These are phyloP conservation scores for Scaptodrosophila latifasciaeformis DNA, from an alignment of 2,888 invertebrate genomes.

Conservation along the genomic window DNA sequence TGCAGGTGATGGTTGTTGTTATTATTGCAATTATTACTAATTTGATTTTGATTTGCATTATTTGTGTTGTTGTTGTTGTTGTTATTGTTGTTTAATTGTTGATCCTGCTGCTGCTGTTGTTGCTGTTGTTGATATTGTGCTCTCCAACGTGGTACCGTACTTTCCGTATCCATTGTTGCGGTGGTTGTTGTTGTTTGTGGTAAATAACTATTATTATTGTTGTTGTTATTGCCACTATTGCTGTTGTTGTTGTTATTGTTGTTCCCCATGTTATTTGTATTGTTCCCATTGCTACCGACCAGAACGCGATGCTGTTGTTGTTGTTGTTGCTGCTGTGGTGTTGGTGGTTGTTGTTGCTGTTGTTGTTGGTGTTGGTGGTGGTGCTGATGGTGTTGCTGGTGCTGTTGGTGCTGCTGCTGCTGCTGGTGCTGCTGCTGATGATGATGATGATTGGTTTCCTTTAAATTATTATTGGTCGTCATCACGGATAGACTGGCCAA, in stretches of 20 bases:
- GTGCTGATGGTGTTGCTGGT: too few relatives aligned
- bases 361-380: too few relatives aligned
- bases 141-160: conserved; percentile 41
- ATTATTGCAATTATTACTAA: conserved; percentile 39
- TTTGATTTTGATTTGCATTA: conserved; percentile 44
- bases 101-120: conserved; percentile 30
- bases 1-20: too few relatives aligned
- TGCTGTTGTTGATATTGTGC: conserved; percentile 47
- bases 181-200: conserved; percentile 17
- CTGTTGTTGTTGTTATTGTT: conserved; percentile 29
- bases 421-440: too few relatives aligned
- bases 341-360: too few relatives aligned
- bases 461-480: conserved; percentile 42
- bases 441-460: conserved; percentile 50
- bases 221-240: conserved; percentile 38
- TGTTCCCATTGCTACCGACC: conserved; percentile 21
- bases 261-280: conserved; percentile 26
- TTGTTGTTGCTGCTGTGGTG: too few relatives aligned
- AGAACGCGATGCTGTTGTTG: conserved; percentile 21
- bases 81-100: conserved; percentile 28
- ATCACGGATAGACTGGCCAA: conserved; percentile 42
- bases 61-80: conserved; percentile 24
- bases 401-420: too few relatives aligned
- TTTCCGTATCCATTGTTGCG: conserved; percentile 27
- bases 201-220: conserved; percentile 23